These are phyloP conservation scores for Xenopus laevis DNA, from an alignment of 2,113 vertebrate species.

Conservation along the genomic window DNA sequence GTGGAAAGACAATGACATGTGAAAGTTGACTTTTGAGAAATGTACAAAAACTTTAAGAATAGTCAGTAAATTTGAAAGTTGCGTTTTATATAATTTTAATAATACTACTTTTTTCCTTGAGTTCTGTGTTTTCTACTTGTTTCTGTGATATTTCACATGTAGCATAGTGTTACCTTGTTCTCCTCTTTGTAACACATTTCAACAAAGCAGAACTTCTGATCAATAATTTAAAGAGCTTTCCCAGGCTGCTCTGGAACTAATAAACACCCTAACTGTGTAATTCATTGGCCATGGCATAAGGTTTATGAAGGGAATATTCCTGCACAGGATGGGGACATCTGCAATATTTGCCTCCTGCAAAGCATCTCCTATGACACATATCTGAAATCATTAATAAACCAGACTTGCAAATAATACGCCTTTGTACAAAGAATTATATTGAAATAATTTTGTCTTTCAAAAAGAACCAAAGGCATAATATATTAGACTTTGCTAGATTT, in stretches of 20 bases:
- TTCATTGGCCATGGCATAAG: not conserved
- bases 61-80: no score
- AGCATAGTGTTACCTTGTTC: no score
- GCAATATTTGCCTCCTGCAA: not conserved
- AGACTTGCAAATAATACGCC: not conserved
- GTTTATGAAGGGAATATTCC: slow-evolving; percentile 5
- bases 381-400: not conserved
- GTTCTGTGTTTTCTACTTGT: not conserved
- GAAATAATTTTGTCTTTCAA: not conserved
- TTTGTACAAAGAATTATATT: not conserved
- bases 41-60: no score
- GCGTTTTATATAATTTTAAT: no score
- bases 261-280: slow-evolving; percentile 4
- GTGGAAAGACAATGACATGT: no score
- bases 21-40: no score
- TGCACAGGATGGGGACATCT: not conserved
- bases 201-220: not conserved
- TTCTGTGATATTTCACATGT: not conserved
- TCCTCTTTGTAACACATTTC: no score
- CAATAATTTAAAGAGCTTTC: slow-evolving; percentile 6
- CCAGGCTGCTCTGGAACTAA: slow-evolving; percentile 1
- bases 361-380: not conserved
- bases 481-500: not conserved
- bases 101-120: no score
- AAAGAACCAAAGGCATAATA: not conserved